These are phyloP conservation scores for Eupsilia transversa DNA, from an alignment of 2,888 invertebrate species.

Conservation along the genomic window DNA sequence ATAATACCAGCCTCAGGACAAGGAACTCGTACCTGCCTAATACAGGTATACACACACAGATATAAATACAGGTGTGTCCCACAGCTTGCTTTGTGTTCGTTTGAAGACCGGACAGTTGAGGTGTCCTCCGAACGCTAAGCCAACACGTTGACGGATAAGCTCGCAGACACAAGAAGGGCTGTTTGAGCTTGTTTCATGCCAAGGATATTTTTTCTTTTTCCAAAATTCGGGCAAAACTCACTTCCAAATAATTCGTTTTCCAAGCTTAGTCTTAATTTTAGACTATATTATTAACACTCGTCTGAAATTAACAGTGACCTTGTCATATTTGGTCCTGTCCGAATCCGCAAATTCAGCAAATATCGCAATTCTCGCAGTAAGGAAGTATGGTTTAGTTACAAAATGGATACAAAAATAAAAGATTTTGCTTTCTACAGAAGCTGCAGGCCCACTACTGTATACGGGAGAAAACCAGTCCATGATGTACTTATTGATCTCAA, in stretches of 20 bases:
- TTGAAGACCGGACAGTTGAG: conserved; percentile 43
- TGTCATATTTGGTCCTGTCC: neutral
- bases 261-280: neutral
- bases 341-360: neutral
- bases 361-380: no score
- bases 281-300: neutral
- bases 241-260: neutral
- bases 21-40: neutral
- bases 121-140: conserved; percentile 39
- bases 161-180: conserved; percentile 33
- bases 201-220: neutral
- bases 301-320: no score
- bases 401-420: neutral
- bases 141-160: conserved; percentile 42
- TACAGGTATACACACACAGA: neutral
- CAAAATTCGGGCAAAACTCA: neutral
- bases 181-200: conserved; percentile 15
- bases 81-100: conserved; percentile 44
- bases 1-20: neutral
- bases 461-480: neutral
- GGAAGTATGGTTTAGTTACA: no score
- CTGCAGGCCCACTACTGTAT: neutral
- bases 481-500: neutral
- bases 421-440: neutral
- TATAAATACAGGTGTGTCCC: conserved; percentile 14